Evolutionary conservation across 2,113 vertebrate species (phyloP).

Genomic region (Anoura caudifer): DNA sequence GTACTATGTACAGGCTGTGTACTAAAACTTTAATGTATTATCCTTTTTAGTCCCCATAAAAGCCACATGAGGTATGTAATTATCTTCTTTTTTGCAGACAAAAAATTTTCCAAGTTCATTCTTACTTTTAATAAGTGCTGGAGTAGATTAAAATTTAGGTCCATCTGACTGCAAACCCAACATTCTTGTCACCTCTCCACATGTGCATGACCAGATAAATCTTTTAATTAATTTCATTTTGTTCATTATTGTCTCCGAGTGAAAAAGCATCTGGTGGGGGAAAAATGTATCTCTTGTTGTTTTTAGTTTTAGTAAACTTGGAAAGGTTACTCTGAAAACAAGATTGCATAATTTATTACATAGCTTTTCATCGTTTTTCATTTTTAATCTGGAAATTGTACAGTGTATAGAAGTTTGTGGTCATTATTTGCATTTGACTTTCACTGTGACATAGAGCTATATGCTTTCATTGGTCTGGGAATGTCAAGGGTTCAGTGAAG

Average conservation of each 20-base stretch:
- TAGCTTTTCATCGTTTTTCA: neutral
- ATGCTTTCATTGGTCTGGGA: neutral
- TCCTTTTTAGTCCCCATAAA: constrained; percentile 39
- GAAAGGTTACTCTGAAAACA: constrained; percentile 25
- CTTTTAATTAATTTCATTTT: constrained; percentile 54
- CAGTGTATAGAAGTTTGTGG: neutral
- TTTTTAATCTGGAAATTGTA: neutral
- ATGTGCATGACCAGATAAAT: constrained; percentile 45
- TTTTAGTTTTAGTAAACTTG: constrained; percentile 23
- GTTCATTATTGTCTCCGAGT: neutral
- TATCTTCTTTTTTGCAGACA: constrained; percentile 11
- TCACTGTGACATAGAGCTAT: neutral
- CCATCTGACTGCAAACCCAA: constrained; percentile 7
- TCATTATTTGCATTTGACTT: neutral
- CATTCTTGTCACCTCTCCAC: constrained; percentile 20
- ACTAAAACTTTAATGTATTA: neutral
- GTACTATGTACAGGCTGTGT: neutral
- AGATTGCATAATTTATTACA: neutral
- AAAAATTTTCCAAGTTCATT: constrained; percentile 42
- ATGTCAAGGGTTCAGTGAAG: neutral
- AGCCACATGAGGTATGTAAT: constrained; percentile 17
- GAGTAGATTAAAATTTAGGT: constrained; percentile 46
- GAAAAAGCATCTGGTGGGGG: neutral
- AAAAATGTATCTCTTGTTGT: neutral
- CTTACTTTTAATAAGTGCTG: constrained; percentile 4